Evolutionary conservation across 2,113 vertebrate genomes (phyloP), one percentile per base, ranked within the genome.

Genomic region (Nanorana parkeri): DNA sequence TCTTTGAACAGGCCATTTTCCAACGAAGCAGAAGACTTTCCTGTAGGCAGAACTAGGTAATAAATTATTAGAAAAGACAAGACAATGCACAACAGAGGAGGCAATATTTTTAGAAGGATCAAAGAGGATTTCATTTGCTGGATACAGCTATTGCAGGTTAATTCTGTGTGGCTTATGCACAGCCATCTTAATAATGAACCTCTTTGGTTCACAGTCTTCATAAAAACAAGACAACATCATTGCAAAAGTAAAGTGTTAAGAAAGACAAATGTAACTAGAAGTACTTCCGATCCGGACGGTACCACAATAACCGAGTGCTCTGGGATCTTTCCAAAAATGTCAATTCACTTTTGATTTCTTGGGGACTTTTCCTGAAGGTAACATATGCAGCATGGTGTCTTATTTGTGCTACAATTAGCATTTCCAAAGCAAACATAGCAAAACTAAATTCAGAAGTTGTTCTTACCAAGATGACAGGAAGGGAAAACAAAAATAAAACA

Each of bases 281-380:
- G n/a, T 41, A 82, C 64, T 75, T 67, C 61, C 71, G 26, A 73
- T 82, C 61, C 71, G 71, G 80, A 58, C 63, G 51, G 80, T 69
- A 81, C 8, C 69, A 55, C 69, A 58, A 56, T n/a, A 15, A 63
- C 67, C 41, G n/a, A 56, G 21, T 23, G 56, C 19, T 26, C 56
- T 64, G 47, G 36, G 24, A 72, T 75, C 68, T 64, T 66, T 21
- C 54, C 28, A 71, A 26, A 68, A 47, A 67, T 47, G 63, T 83
- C 72, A 64, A 54, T 76, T 68, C 8, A 19, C 26, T 74, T 58
- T 20, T 60, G 36, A 71, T 71, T 47, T 23, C 26, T 6, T 29
- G 15, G 29, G 80, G 71, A 36, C 52, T 47, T 68, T 47, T 75
- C 52, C 20, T 75, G 71, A 69, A 69, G 29, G 54, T 54, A 79